phyloP scores from a whole-genome alignment of 2,113 vertebrate genomes.

The Tupaia chinensis region DNA sequence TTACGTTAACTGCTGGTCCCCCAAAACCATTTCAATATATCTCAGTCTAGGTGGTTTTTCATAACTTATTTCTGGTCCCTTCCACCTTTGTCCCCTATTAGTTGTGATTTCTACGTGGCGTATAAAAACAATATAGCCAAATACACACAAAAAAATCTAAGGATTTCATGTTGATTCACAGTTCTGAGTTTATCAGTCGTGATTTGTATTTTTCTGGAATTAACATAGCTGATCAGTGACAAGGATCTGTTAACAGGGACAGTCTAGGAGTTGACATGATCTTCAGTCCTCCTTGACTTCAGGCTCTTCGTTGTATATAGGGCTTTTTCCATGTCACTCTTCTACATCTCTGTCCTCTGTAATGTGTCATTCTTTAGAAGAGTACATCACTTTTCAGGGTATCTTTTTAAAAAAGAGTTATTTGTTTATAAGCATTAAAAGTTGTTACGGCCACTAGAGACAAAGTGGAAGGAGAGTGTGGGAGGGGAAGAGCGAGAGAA shows the following conservation, averaged over 20 bases:
- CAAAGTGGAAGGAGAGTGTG: too few species aligned
- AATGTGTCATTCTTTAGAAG: neutral
- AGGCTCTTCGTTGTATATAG: neutral
- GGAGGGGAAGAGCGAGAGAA: too few species aligned
- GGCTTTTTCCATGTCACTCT: neutral
- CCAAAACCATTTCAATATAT: too few species aligned
- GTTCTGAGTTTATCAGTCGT: slow-evolving; percentile 11
- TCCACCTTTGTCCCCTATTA: neutral
- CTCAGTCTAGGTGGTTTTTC: neutral
- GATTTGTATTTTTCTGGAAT: neutral
- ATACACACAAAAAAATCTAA: neutral
- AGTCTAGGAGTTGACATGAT: neutral
- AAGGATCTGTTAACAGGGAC: neutral
- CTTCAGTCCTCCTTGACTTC: neutral
- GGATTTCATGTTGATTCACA: neutral
- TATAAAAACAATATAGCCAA: neutral
- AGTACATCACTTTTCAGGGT: neutral
- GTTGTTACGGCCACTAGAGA: too few species aligned
- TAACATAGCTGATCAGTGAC: neutral
- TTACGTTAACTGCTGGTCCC: too few species aligned
- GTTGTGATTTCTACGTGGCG: neutral
- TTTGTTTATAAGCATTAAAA: too few species aligned
- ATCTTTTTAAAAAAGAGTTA: neutral
- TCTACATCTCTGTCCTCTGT: neutral
- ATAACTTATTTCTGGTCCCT: neutral